These are phyloP conservation scores for Cepaea hortensis DNA, from an alignment of 2,888 invertebrate species.

Conservation along the genomic window DNA sequence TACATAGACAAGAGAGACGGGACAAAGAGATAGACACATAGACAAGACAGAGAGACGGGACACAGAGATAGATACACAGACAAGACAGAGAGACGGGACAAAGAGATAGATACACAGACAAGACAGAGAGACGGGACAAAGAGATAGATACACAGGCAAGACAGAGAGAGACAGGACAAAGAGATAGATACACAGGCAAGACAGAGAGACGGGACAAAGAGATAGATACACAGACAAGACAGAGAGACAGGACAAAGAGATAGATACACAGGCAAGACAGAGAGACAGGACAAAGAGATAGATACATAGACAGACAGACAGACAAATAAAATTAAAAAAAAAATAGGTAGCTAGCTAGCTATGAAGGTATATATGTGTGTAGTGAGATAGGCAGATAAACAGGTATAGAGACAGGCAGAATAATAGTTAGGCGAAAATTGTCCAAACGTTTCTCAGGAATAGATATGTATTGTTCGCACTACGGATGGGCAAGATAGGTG, in stretches of 20 bases:
- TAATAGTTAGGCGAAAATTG: background rate
- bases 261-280: background rate
- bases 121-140: background rate
- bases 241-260: background rate
- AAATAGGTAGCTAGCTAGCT: background rate
- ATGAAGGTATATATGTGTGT: background rate
- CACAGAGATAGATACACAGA: too few relatives aligned
- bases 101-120: background rate
- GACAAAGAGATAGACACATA: too few relatives aligned
- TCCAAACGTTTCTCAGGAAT: too few relatives aligned
- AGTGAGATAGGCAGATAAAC: background rate
- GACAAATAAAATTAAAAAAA: background rate
- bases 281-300: background rate
- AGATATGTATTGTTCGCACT: too few relatives aligned
- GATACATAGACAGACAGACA: background rate
- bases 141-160: background rate
- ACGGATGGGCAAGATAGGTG: too few relatives aligned
- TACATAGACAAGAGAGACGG: too few relatives aligned
- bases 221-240: background rate
- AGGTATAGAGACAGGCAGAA: background rate
- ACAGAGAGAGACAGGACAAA: too few relatives aligned
- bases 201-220: background rate
- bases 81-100: too few relatives aligned
- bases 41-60: too few relatives aligned
- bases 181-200: background rate